Evolutionary conservation across 2,113 vertebrate genomes (phyloP).

Genomic region (Grammomys dolichurus): DNA sequence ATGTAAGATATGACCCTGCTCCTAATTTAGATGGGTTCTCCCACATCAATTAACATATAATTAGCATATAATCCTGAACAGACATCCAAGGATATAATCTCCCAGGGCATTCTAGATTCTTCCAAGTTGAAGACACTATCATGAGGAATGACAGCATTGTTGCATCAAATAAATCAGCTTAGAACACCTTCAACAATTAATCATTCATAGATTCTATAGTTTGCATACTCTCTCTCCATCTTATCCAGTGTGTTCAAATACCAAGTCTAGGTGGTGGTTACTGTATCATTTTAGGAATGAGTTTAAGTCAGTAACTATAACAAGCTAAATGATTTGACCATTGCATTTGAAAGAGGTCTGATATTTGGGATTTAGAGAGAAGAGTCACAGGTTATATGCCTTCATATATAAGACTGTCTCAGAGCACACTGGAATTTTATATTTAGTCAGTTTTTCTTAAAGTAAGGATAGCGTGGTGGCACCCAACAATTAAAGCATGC

Average conservation of each 20-base stretch:
- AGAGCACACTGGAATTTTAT: constrained; percentile 17
- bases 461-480: constrained; percentile 24
- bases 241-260: background rate
- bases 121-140: background rate
- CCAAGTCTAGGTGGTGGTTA: background rate
- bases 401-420: background rate
- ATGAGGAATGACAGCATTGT: background rate
- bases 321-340: background rate
- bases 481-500: constrained; percentile 24
- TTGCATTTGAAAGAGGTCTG: background rate
- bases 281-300: background rate
- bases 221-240: background rate
- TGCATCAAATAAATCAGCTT: background rate
- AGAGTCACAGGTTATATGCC: background rate
- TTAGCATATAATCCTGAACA: background rate
- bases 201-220: background rate
- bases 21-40: background rate
- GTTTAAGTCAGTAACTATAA: background rate
- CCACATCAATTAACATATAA: background rate
- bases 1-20: background rate
- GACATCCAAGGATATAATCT: background rate
- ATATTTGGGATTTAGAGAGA: background rate
- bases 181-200: background rate
- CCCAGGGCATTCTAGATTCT: background rate
- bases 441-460: constrained; percentile 56